Evolutionary conservation across 2,888 invertebrate species (phyloP).

Genomic region (Ischnura elegans): DNA sequence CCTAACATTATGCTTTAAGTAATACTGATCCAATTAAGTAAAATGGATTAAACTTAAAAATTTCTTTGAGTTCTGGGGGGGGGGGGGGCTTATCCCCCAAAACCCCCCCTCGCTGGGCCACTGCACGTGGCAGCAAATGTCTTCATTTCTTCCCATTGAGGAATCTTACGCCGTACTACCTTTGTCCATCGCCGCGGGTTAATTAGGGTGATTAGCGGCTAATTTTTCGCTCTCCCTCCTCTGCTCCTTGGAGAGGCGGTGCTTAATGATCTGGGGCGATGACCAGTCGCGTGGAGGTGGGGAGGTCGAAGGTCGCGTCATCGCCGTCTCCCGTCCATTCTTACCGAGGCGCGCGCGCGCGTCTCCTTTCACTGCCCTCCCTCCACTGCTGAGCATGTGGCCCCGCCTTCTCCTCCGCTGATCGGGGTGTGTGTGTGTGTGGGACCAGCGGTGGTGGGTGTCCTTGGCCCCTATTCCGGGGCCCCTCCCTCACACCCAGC

Average conservation of each 20-base stretch:
- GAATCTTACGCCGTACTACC: background rate
- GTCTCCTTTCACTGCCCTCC: slow-evolving; percentile 47
- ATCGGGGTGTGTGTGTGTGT: too few species aligned
- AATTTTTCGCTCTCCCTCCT: background rate
- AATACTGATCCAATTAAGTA: too few species aligned
- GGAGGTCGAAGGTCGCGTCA: slow-evolving; percentile 11
- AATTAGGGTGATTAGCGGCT: background rate
- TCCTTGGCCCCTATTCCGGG: slow-evolving; percentile 51
- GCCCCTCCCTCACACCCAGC: background rate
- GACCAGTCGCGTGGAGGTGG: background rate
- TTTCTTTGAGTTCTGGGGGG: too few species aligned
- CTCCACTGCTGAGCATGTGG: background rate
- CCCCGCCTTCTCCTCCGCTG: background rate
- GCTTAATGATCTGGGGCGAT: background rate
- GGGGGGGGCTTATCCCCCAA: too few species aligned
- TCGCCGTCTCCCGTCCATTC: background rate
- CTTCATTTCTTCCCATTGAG: too few species aligned
- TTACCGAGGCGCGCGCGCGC: background rate
- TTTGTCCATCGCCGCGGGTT: background rate
- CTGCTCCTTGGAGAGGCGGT: background rate
- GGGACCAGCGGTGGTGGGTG: slow-evolving; percentile 55
- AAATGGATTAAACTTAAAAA: too few species aligned
- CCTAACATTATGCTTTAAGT: too few species aligned
- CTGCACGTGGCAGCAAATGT: too few species aligned
- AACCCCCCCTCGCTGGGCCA: too few species aligned